Percentiles rank a stretch among this genome's conserved stretches.
Evolutionary conservation across 2,113 vertebrate genomes (phyloP).

Genomic region (Shinisaurus crocodilurus): DNA sequence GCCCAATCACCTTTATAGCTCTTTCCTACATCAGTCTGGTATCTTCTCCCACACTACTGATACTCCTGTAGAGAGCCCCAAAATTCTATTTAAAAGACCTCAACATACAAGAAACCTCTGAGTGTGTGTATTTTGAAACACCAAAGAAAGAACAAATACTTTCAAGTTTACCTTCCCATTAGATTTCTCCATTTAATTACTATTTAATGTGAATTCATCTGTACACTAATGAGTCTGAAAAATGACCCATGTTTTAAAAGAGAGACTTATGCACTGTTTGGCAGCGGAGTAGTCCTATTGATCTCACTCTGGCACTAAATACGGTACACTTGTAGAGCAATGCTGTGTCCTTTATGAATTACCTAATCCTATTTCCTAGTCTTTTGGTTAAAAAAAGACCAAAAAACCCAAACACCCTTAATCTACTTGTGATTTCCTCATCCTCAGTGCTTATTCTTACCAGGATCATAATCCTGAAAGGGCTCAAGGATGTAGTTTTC

Average conservation of each 20-base stretch:
- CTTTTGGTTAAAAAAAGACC: slow-evolving; percentile 46
- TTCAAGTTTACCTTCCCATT: slow-evolving; percentile 38
- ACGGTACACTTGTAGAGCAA: slow-evolving; percentile 28
- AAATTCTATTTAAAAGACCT: not conserved
- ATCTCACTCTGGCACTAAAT: slow-evolving; percentile 61
- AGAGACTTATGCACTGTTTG: slow-evolving; percentile 60
- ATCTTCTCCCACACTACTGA: too few species aligned
- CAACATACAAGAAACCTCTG: not conserved
- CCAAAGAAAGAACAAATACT: slow-evolving; percentile 35
- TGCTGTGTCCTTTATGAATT: slow-evolving; percentile 58
- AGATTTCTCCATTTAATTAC: slow-evolving; percentile 72
- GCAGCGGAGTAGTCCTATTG: slow-evolving; percentile 67
- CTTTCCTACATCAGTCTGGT: too few species aligned
- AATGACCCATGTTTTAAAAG: slow-evolving; percentile 68
- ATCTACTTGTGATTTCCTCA: slow-evolving; percentile 39
- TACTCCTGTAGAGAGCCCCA: too few species aligned
- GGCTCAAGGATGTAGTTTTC: slow-evolving; percentile 44
- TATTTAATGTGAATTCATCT: slow-evolving; percentile 73
- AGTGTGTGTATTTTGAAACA: slow-evolving; percentile 5
- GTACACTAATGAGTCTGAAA: slow-evolving; percentile 70
- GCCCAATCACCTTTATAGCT: too few species aligned
- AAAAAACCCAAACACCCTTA: not conserved
- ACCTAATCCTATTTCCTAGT: slow-evolving; percentile 75
- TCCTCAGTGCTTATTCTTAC: slow-evolving; percentile 40
- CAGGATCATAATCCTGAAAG: slow-evolving; percentile 19